Base-by-base conservation (phyloP, 1,140 invertebrate genomes). In the Heliothis subflexa region DNA sequence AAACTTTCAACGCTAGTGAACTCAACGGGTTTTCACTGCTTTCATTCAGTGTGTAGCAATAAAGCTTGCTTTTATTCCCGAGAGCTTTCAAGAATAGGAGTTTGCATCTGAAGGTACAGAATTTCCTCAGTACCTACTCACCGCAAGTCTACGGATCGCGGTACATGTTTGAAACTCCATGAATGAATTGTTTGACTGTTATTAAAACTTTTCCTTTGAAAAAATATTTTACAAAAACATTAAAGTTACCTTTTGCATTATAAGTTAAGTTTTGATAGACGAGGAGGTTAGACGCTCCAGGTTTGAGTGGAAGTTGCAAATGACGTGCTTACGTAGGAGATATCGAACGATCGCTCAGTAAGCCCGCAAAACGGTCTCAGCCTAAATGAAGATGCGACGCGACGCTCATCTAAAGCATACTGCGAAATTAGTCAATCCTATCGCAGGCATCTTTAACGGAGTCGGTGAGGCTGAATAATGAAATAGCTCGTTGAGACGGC, bases 381-480 rank as follows among this genome's bases (percentile, higher is more conserved):
- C 85, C 86, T 83, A 90, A 92, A 92, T 93, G 90, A 91, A 90
- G 89, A 87, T 79, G 89, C 81, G 83, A 75, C 75, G 82, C 79
- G 73, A 50, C 83, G 81, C 83, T 81, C 88, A 80, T 86, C 87
- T 84, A 82, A 87, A 84, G 82, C 87, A 88, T 85, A 89, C 84
- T 89, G 84, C 86, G 83, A 90, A 92, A 93, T 93, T 91, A 90
- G 90, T 91, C 89, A 90, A 90, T 89, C 85, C 88, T 89, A 92
- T 91, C 89, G 82, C 81, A 62, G 84, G 81, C 82, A 91, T 94
- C 91, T 91, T 80, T 62, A 84, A 80, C 83, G 82, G 80, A 88
- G 71, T 87, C 86, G 80, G 82, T 81, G 82, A 87, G 82, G 82
- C 85, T 89, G 91, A 93, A 93, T 93, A 93, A 93, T 92, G 88